These are phyloP conservation scores for Erythrolamprus reginae DNA, from an alignment of 2,113 vertebrate genomes.

Conservation along the genomic window DNA sequence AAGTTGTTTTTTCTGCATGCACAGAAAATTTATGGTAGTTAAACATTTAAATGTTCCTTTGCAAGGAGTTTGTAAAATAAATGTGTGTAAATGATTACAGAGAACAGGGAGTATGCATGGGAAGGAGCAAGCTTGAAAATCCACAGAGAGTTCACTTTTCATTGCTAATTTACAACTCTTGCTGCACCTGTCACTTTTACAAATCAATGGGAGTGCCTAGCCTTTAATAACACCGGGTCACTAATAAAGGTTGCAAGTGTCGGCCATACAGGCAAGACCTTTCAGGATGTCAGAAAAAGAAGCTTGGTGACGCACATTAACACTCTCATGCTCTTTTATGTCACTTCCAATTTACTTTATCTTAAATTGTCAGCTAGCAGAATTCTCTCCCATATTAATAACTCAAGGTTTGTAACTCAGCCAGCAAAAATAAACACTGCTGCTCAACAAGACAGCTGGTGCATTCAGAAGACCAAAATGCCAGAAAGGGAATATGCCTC, in stretches of 20 bases:
- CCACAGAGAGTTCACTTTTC: conserved; percentile 54
- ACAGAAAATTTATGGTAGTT: conserved; percentile 21
- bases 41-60: conserved; percentile 51
- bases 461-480: conserved; percentile 49
- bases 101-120: not conserved
- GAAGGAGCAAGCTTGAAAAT: conserved; percentile 40
- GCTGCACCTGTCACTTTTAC: conserved; percentile 70
- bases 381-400: conserved; percentile 69
- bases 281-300: conserved; percentile 66
- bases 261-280: conserved; percentile 61
- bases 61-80: conserved; percentile 37
- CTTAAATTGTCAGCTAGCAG: conserved; percentile 73
- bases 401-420: conserved; percentile 63
- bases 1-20: not conserved
- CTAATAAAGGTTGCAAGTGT: conserved; percentile 56
- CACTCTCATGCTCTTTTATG: conserved; percentile 66
- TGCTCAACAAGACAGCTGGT: conserved; percentile 61
- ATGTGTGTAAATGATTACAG: conserved; percentile 51
- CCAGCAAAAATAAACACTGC: conserved; percentile 71
- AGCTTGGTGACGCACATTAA: conserved; percentile 64
- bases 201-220: conserved; percentile 65
- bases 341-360: conserved; percentile 74
- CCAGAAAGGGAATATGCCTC: conserved; percentile 28
- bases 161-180: conserved; percentile 67
- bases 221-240: conserved; percentile 58